Percentiles rank a stretch among this genome's conserved stretches.
Conservation (phyloP, 1,140 invertebrate species). For the Apis mellifera region DNA sequence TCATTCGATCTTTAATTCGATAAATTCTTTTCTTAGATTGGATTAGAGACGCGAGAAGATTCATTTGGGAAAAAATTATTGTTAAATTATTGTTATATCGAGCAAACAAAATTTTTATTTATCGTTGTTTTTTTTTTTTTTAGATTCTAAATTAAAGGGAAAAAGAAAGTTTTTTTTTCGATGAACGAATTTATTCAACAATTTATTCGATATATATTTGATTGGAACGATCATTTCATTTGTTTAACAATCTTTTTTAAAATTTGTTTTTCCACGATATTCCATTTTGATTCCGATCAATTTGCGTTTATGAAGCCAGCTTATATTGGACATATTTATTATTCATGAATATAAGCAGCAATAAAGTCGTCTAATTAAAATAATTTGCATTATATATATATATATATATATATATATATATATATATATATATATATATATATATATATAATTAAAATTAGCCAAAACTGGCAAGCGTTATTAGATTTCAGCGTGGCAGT, state of each 20-base stretch:
- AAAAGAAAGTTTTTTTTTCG: no score
- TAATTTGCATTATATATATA: neutral
- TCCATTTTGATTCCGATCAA: neutral
- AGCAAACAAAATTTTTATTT: no score
- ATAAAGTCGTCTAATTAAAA: neutral
- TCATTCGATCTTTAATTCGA: neutral
- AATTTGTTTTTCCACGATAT: neutral
- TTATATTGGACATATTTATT: neutral
- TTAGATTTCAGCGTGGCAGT: neutral
- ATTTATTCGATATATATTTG: no score
- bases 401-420: no score
- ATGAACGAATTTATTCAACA: no score
- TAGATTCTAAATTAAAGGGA: no score
- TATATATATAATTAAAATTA: neutral
- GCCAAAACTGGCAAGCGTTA: neutral
- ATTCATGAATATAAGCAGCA: neutral
- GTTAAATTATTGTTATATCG: no score
- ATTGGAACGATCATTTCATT: neutral
- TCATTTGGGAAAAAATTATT: no score
- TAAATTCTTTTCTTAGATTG: no score
- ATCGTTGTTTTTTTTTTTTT: no score
- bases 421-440: no score
- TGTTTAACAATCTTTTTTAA: neutral
- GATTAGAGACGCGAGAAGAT: no score
- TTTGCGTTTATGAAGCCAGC: neutral